phyloP scores from a whole-genome alignment of 92 coral and sea anemone genomes.

The Phenganax stokvisi region DNA sequence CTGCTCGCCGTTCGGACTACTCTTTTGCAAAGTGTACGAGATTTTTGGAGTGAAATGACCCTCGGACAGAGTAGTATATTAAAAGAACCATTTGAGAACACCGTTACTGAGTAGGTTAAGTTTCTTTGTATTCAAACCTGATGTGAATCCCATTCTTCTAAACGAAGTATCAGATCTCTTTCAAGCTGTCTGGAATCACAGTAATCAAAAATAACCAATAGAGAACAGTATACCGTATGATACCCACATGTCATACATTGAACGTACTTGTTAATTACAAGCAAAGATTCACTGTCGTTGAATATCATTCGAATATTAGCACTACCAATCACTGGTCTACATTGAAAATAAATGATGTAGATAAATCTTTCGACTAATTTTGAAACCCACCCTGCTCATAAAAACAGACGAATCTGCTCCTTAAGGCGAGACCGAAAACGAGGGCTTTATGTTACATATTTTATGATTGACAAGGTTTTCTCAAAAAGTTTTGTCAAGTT shows the following conservation, averaged over 20 bases:
- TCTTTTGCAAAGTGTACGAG: too few relatives aligned
- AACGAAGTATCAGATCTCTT: conserved; percentile 66
- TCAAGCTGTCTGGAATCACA: conserved; percentile 48
- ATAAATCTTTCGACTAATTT: not conserved
- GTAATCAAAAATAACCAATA: not conserved
- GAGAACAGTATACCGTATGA: not conserved
- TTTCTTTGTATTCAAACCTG: conserved; percentile 51
- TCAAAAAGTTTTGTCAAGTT: too few relatives aligned
- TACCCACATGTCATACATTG: not conserved
- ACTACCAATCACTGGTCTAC: conserved; percentile 70
- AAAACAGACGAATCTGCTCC: too few relatives aligned
- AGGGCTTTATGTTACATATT: too few relatives aligned
- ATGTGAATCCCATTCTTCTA: conserved; percentile 74
- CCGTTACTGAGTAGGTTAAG: too few relatives aligned
- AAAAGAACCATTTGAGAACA: too few relatives aligned
- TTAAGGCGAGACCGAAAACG: too few relatives aligned
- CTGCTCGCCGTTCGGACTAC: too few relatives aligned
- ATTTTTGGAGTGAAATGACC: too few relatives aligned
- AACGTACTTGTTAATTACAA: conserved; percentile 59
- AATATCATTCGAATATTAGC: conserved; percentile 82
- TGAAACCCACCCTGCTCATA: too few relatives aligned
- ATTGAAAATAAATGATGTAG: conserved; percentile 14
- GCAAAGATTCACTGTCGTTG: conserved; percentile 61
- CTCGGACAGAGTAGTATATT: too few relatives aligned
- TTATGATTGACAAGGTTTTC: too few relatives aligned